Conservation (phyloP, 2,888 invertebrate species). For the Kuschelorhynchus macadamiae region DNA sequence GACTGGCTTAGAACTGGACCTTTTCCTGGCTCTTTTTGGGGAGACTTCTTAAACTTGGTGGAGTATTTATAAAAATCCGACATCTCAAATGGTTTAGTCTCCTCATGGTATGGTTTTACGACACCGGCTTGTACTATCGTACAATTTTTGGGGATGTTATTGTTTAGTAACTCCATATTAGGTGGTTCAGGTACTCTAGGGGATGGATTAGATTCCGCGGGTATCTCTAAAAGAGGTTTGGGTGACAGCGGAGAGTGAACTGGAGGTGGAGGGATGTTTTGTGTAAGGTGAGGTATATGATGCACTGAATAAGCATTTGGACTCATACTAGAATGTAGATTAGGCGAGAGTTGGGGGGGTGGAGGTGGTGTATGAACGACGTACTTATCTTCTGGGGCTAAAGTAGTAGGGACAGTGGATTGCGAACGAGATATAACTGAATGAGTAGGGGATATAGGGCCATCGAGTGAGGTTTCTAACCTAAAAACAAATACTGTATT, state of each 20-base stretch:
- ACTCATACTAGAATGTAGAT: constrained; percentile 19
- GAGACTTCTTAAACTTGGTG: constrained; percentile 85
- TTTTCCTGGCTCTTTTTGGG: constrained; percentile 51
- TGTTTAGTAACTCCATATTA: constrained; percentile 67
- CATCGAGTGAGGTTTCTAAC: constrained; percentile 68
- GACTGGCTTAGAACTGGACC: constrained; percentile 6
- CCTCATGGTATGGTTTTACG: constrained; percentile 92
- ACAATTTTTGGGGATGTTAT: constrained; percentile 85
- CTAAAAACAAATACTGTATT: constrained; percentile 54
- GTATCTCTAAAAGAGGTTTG: constrained; percentile 65
- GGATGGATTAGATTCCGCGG: constrained; percentile 67
- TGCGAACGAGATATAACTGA: constrained; percentile 58
- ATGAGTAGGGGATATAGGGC: constrained; percentile 59
- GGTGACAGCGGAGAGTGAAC: constrained; percentile 56
- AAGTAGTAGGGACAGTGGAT: constrained; percentile 56
- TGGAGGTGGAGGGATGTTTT: constrained; percentile 19
- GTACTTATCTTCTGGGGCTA: constrained; percentile 59
- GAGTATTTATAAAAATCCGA: constrained; percentile 98
- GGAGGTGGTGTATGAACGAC: constrained; percentile 47
- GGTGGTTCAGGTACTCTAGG: constrained; percentile 60
- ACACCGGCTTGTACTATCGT: constrained; percentile 90
- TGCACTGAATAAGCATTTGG: constrained; percentile 40
- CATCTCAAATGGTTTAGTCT: constrained; percentile 98
- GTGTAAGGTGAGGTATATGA: constrained; percentile 17
- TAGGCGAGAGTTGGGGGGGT: constrained; percentile 31